A percentile compares a stretch with the other conserved stretches of the same genome.
These are phyloP conservation scores for Dasyprocta punctata DNA, from an alignment of 2,113 vertebrate genomes.

Conservation along the genomic window DNA sequence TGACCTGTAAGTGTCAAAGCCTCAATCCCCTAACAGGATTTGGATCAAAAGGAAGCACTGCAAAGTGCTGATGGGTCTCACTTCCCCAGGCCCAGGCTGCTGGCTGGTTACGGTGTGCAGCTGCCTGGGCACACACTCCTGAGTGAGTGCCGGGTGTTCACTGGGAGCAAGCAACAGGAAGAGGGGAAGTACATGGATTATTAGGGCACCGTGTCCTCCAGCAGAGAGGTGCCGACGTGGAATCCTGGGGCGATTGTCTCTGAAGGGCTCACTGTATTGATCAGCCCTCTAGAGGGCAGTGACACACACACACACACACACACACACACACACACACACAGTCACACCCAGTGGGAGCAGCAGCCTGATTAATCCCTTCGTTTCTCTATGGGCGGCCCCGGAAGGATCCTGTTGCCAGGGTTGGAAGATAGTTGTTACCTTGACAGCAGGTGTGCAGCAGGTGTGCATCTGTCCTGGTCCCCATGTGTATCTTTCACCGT, in stretches of 20 bases:
- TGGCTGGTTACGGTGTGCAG: neutral
- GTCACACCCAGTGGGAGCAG: conserved; percentile 3
- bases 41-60: conserved; percentile 12
- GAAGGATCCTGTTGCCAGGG: conserved; percentile 78
- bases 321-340: neutral
- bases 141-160: neutral
- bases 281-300: neutral
- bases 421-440: conserved; percentile 67
- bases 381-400: conserved; percentile 60
- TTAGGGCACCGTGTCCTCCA: neutral
- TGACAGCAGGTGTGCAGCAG: conserved; percentile 69
- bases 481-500: conserved; percentile 53
- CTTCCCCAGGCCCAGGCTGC: neutral
- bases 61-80: neutral
- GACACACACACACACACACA: neutral
- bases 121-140: neutral
- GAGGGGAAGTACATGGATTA: neutral
- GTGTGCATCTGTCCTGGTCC: conserved; percentile 48
- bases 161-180: neutral
- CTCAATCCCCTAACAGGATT: neutral
- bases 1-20: neutral
- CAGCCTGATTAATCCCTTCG: conserved; percentile 56
- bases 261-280: neutral
- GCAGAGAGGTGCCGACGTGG: neutral
- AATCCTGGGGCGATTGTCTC: neutral